These are phyloP conservation scores for Strigamia crassipes DNA, from an alignment of 2,888 invertebrate species.

Conservation along the genomic window DNA sequence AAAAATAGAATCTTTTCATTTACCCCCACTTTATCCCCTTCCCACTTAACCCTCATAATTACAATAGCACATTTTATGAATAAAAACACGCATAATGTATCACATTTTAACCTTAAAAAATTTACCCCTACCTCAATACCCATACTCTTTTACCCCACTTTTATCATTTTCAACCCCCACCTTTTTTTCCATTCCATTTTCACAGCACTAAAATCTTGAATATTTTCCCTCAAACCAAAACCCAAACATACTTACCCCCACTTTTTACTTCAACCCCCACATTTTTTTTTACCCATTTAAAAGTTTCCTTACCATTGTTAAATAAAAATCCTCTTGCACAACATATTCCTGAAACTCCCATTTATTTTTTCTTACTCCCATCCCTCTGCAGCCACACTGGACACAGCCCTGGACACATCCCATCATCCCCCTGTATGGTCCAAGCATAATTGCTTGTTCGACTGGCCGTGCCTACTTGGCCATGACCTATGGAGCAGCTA, in stretches of 20 bases:
- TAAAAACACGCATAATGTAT: no score
- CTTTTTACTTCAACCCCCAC: not conserved
- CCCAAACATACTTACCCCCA: not conserved
- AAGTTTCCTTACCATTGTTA: slow-evolving; percentile 6
- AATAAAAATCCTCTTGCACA: slow-evolving; percentile 8
- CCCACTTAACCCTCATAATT: no score
- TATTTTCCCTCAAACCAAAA: not conserved
- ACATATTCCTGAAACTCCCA: slow-evolving; percentile 1
- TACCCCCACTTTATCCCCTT: no score
- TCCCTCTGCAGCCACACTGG: slow-evolving; percentile 16
- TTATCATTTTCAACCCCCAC: not conserved
- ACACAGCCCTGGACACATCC: slow-evolving; percentile 42
- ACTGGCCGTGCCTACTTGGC: slow-evolving; percentile 38
- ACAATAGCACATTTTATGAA: no score
- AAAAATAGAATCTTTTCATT: no score
- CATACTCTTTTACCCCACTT: not conserved
- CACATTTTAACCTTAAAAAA: not conserved
- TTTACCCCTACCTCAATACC: not conserved
- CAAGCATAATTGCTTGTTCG: slow-evolving; percentile 42
- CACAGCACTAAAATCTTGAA: no score
- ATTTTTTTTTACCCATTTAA: not conserved
- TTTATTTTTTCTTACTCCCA: slow-evolving; percentile 12
- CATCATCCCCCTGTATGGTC: slow-evolving; percentile 35
- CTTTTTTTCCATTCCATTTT: not conserved
- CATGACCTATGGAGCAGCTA: slow-evolving; percentile 27